These are phyloP conservation scores for Entosphenus tridentatus DNA, from an alignment of 2,113 vertebrate genomes.

Conservation along the genomic window DNA sequence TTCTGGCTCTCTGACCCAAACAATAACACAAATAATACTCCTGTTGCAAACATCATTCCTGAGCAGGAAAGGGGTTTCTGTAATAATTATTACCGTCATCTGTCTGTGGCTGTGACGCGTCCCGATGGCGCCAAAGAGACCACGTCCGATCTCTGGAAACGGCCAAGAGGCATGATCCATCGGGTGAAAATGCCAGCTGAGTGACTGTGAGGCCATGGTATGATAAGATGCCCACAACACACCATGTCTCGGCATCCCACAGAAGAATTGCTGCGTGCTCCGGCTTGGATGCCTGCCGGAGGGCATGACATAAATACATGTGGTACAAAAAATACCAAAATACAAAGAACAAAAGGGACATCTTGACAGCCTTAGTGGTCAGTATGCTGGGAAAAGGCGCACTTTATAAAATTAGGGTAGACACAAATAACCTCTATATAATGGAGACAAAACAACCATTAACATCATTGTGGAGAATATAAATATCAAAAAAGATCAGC, in stretches of 20 bases:
- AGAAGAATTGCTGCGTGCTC: slow-evolving; percentile 71
- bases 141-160: slow-evolving; percentile 85
- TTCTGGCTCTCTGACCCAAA: too few species aligned
- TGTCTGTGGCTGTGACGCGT: slow-evolving; percentile 13
- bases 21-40: too few species aligned
- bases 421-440: too few species aligned
- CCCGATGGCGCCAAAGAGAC: slow-evolving; percentile 58
- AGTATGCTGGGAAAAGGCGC: too few species aligned
- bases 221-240: slow-evolving; percentile 47
- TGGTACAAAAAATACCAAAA: neutral
- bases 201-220: slow-evolving; percentile 82
- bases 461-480: too few species aligned
- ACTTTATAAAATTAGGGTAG: too few species aligned
- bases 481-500: too few species aligned
- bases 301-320: slow-evolving; percentile 2
- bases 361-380: too few species aligned
- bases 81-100: neutral
- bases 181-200: slow-evolving; percentile 76
- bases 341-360: neutral
- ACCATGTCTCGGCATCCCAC: slow-evolving; percentile 62
- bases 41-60: too few species aligned
- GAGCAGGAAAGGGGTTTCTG: too few species aligned
- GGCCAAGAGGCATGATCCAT: slow-evolving; percentile 45
- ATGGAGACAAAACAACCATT: too few species aligned
- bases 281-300: slow-evolving; percentile 57